Base-by-base conservation (phyloP, 2,888 invertebrate genomes). In the Torymus aiolomorphi region DNA sequence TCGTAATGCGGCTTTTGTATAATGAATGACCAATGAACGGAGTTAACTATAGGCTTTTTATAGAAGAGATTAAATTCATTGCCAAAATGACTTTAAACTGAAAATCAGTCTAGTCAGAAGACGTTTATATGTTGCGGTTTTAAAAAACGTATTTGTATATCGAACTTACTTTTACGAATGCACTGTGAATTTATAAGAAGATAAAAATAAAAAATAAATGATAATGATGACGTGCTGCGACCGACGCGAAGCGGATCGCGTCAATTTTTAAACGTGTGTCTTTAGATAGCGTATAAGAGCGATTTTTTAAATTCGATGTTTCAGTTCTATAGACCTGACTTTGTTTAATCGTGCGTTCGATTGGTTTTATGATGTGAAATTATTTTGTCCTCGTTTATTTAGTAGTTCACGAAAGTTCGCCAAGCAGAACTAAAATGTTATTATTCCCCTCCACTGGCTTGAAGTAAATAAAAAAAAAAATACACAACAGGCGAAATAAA, bases 41-140 rank as follows among this genome's bases (percentile, higher is more conserved):
- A 62, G 54, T 80, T 76, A 78, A 71, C 63, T 75, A 66, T 81
- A 78, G 77, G 78, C 78, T 81, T 78, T 81, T 81, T 76, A 78
- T 78, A 75, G 76, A 78, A 52, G 56, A 75, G 56, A 61, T 54
- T 57, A 74, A 63, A 62, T 51, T 70, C 73, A 80, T 80, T 78
- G 66, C 62, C 70, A 65, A 77, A 62, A 66, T 54, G 66, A 70
- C 56, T 74, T 42, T 51, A n/a, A 80, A 59, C 59, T 10, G 70
- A 66, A 67, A 74, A 80, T 71, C 70, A 75, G 13, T 78, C 71
- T 78, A 78, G 75, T 75, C 78, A 18, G 1, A 62, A 54, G 65
- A 75, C 57, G 56, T 57, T 75, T 75, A 70, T 56, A 59, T 49
- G 70, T 80, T 70, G 62, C 74, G 80, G 56, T 61, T 80, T 78